Conservation (phyloP, 2,888 invertebrate genomes). For the Agrochola lychnidis region DNA sequence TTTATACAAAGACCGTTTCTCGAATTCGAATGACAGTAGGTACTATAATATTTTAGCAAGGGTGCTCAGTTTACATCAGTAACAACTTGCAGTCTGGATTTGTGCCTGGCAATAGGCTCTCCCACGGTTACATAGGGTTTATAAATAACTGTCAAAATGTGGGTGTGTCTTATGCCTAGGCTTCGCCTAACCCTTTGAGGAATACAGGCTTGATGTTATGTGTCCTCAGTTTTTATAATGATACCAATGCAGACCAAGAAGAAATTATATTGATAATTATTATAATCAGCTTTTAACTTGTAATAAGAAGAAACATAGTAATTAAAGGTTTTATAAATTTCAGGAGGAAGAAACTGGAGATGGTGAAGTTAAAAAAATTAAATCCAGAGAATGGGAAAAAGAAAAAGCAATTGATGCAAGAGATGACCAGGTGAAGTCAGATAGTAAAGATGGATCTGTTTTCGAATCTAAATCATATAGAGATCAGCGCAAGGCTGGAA, state of each 20-base stretch:
- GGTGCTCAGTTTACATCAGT: background rate
- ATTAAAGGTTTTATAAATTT: constrained; percentile 52
- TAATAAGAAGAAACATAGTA: background rate
- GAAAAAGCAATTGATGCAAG: constrained; percentile 80
- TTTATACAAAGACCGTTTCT: background rate
- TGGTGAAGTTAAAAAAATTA: constrained; percentile 87
- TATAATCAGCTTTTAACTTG: background rate
- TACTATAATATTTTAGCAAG: background rate
- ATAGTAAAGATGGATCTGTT: constrained; percentile 81
- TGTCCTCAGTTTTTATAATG: background rate
- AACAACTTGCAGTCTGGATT: background rate
- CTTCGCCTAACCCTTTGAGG: background rate
- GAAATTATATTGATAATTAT: background rate
- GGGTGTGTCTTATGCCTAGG: background rate
- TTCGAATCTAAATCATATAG: constrained; percentile 86
- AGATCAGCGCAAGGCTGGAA: constrained; percentile 82
- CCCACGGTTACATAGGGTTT: background rate
- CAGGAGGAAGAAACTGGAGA: constrained; percentile 87
- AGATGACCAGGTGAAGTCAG: constrained; percentile 80
- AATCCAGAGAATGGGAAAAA: constrained; percentile 87
- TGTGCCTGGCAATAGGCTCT: background rate
- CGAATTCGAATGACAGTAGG: background rate
- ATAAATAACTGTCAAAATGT: background rate
- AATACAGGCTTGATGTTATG: background rate
- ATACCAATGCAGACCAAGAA: background rate